Percentiles rank a stretch among this genome's conserved stretches.
Evolutionary conservation across 2,888 invertebrate genomes (phyloP).

Genomic region (Plusia festucae): DNA sequence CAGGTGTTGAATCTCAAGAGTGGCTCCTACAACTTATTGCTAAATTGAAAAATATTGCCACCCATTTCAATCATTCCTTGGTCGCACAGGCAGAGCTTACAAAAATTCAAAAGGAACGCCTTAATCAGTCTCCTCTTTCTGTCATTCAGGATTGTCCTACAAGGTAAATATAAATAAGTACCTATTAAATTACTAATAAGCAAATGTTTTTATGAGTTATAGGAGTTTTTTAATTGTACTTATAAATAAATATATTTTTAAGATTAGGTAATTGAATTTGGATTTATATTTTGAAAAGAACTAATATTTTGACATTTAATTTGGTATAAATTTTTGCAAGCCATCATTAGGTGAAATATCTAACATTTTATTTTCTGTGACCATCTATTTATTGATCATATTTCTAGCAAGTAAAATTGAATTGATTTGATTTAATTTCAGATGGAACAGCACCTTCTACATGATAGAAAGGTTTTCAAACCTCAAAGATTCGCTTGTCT

Average conservation of each 20-base stretch:
- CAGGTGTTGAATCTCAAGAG: slow-evolving; percentile 26
- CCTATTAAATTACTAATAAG: no score
- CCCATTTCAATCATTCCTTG: slow-evolving; percentile 40
- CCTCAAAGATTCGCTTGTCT: slow-evolving; percentile 40
- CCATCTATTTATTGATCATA: no score
- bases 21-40: slow-evolving; percentile 20
- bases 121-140: slow-evolving; percentile 29
- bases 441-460: slow-evolving; percentile 44
- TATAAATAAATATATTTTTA: no score
- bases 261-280: no score
- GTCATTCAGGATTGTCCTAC: slow-evolving; percentile 36
- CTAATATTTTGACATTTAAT: no score
- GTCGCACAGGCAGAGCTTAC: slow-evolving; percentile 36
- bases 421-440: neutral
- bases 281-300: no score
- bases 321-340: no score
- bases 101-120: slow-evolving; percentile 36
- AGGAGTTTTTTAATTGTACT: no score
- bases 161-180: neutral
- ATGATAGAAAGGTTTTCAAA: slow-evolving; percentile 39
- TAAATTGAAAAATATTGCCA: slow-evolving; percentile 35
- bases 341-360: no score
- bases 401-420: no score
- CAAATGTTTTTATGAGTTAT: no score
- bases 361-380: no score